A percentile compares a stretch with the other conserved stretches of the same genome.
Conservation (phyloP, 23 tunicate genomes). For the Halocynthia aurantium region DNA sequence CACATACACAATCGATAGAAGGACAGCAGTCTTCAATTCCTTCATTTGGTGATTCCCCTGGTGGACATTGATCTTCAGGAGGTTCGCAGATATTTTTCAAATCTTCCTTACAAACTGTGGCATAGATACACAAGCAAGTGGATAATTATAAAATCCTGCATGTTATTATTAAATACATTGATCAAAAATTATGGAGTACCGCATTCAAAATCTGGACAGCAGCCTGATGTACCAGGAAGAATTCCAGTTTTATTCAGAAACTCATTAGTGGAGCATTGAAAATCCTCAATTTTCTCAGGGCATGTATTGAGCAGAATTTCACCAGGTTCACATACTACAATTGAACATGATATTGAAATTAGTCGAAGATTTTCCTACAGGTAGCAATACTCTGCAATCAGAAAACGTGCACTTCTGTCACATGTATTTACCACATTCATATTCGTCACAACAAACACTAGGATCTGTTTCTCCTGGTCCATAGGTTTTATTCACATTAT, state of each 20-base stretch:
- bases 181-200: conserved; percentile 1
- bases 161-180: not conserved
- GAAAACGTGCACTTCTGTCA: not conserved
- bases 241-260: not conserved
- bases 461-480: conserved; percentile 8
- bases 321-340: conserved; percentile 4
- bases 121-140: too few relatives aligned
- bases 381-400: not conserved
- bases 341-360: not conserved
- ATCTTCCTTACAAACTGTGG: not conserved
- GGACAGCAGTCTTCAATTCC: not conserved
- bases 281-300: not conserved
- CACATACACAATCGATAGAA: not conserved
- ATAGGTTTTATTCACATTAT: not conserved
- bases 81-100: not conserved
- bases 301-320: not conserved
- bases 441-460: conserved; percentile 3
- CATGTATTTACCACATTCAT: conserved; percentile 1
- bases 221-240: conserved; percentile 13
- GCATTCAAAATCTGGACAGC: conserved; percentile 16
- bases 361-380: not conserved
- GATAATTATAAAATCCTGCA: not conserved
- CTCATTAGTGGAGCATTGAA: not conserved
- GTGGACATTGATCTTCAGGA: not conserved
- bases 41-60: not conserved